Base-by-base conservation (phyloP, 2,888 invertebrate species). In the Drosophila infuscata region DNA sequence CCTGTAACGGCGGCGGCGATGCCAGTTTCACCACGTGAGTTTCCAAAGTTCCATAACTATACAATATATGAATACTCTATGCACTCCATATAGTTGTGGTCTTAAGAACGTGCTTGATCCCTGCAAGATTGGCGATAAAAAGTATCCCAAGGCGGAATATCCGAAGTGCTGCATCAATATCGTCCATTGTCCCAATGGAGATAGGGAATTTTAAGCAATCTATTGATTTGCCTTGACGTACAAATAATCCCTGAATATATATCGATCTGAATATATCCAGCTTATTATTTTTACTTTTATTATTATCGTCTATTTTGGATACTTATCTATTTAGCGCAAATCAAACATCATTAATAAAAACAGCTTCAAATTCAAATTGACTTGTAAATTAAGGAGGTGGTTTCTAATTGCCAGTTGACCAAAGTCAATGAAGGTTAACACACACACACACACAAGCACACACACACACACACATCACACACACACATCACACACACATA, bases 111-210 rank as follows among this genome's bases (percentile, higher is more conserved):
- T n/a, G n/a, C n/a, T n/a, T n/a, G n/a, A n/a, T 12, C 17, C 52
- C 12, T 84, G 83, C 20, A 52, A 7, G 0, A 2, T 76, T 6
- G 80, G 76, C 17, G 76, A 64, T 8, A 36, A 20, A 5, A 70
- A 58, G 25, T 67, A 71, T 65, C 71, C 76, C 7, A 4, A 66
- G 25, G 70, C 66, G 15, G 67, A 71, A 1, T 76, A 61, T 58
- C 71, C 71, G 20, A 64, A 71, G 48, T 76, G 76, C 12, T 76
- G 76, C 29, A 58, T 62, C 9, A 54, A 58, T 25, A 38, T 54
- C 4, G 0, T 49, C 17, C 57, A 61, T 32, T 75, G 75, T 35
- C 57, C 56, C 11, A 15, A 43, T 29, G 48, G 43, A 38, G 65
- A 61, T 15, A 29, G 2, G 0, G 74, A 64, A 49, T 1, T 36